Percentiles rank a stretch among this genome's conserved stretches.
phyloP scores from a whole-genome alignment of 2,113 vertebrate species.

The Bos taurus region ARS-UCD2.0 NC_037342.1:39162501-39163000 shows the following conservation, averaged over 20 bases:
- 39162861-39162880: not conserved
- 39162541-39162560: not conserved
- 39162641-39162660: not conserved
- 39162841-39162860: not conserved
- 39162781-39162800: not conserved
- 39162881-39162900: not conserved
- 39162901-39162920: not conserved
- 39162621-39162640: not conserved
- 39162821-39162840: not conserved
- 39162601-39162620: not conserved
- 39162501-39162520: not conserved
- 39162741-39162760: slow-evolving; percentile 6
- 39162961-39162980: not conserved
- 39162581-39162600: not conserved
- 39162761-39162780: not conserved
- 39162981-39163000: not conserved
- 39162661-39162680: not conserved
- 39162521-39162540: not conserved
- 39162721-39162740: not conserved
- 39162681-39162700: not conserved
- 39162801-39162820: not conserved
- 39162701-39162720: not conserved
- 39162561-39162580: not conserved
- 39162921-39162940: not conserved
- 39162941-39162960: not conserved